Base-by-base conservation (phyloP, 2,797 vertebrate species). In the Rhynchotus rufescens region DNA sequence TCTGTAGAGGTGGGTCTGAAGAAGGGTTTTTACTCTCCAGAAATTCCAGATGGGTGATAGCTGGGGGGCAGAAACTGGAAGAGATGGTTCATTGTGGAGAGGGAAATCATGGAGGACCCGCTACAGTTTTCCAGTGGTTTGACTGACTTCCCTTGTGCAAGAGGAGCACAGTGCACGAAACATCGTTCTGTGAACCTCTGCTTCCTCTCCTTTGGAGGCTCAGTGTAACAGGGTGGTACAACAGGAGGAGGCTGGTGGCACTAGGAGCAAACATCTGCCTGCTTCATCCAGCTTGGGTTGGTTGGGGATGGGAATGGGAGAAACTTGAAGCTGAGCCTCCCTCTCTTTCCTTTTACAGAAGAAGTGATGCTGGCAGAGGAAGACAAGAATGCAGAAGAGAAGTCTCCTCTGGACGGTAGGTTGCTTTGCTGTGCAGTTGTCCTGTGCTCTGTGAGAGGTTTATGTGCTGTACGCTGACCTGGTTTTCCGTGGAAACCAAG, bases 291-390 rank as follows among this genome's bases (percentile, higher is more conserved):
- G 6, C 62, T 30, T 42, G 4, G 49, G 28, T 10, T 14, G 1
- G 15, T 54, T 23, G 4, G 2, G 34, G n/a, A 30, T 1, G 1
- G 16, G 17, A 9, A n/a, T 15, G 2, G 9, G 38, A 15, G 38
- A 20, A 34, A 8, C 19, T 15, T 2, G 28, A 54, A 25, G 13
- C 12, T 95, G 26, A 95, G 30, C 51, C 8, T 14, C 51, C 26
- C 36, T 47, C 23, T 2, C 92, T 75, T 85, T 84, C 73, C 36
- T 84, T 80, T 87, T 86, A 7, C 98, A 97, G 99, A 99, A 98
- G 99, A 99, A 95, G 99, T 99, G 74, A 99, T 99, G 99, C 97
- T 99, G 96, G 99, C 99, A 3, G 99, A 99, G 87, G 99, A 99
- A 92, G 99, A 99, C 97, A 99, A 98, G 96, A 98, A 99, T 0